Evolutionary conservation across 1,140 invertebrate genomes (phyloP).

Genomic region (Neelides sp.): DNA sequence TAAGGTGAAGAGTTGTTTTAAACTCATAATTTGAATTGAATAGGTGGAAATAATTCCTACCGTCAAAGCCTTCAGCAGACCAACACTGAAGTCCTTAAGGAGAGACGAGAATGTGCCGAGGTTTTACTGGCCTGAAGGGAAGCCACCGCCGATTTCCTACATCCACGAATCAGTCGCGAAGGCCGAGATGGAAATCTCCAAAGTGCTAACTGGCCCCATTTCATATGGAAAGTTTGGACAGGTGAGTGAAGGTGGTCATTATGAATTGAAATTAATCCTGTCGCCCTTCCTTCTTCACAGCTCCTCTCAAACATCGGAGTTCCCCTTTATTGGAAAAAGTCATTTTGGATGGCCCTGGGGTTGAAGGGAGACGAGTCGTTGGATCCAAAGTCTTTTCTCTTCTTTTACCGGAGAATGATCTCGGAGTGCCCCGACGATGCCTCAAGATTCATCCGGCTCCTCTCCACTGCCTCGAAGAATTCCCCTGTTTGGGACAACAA

Average conservation of each 20-base stretch:
- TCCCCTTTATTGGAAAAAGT: conserved; percentile 89
- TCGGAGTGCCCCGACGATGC: conserved; percentile 78
- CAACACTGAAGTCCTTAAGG: no score
- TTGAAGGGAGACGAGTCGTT: conserved; percentile 38
- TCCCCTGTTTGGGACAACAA: neutral
- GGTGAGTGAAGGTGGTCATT: conserved; percentile 6
- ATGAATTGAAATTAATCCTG: conserved; percentile 4
- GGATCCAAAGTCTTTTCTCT: conserved; percentile 11
- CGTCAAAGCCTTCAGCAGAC: no score
- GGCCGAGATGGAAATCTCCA: conserved; percentile 16
- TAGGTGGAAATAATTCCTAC: no score
- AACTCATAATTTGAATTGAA: no score
- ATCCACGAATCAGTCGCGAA: conserved; percentile 14
- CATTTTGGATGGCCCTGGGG: conserved; percentile 73
- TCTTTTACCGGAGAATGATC: conserved; percentile 23
- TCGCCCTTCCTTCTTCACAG: conserved; percentile 20
- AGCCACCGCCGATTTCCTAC: conserved; percentile 3
- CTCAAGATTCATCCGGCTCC: conserved; percentile 75
- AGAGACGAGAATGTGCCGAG: conserved; percentile 22
- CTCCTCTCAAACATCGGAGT: conserved; percentile 36
- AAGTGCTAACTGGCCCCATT: conserved; percentile 6
- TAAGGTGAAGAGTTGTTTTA: no score
- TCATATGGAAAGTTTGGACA: conserved; percentile 18
- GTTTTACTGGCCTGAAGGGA: conserved; percentile 28
- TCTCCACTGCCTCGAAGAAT: conserved; percentile 35